These are phyloP conservation scores for Hemicordylus capensis DNA, from an alignment of 2,113 vertebrate genomes.

Conservation along the genomic window DNA sequence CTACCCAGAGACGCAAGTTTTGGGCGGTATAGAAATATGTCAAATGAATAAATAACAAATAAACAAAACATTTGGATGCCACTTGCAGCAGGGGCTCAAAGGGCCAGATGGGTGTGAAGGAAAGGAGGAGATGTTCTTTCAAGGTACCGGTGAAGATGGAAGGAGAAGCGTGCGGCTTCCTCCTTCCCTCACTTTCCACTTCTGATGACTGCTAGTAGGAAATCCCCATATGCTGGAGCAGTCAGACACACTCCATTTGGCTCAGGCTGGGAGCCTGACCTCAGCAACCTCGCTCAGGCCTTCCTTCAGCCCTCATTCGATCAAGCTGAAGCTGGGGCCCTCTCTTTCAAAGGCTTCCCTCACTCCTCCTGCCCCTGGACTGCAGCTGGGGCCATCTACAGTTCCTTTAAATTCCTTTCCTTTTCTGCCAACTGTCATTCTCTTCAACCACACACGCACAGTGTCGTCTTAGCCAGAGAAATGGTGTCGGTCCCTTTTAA, in stretches of 20 bases:
- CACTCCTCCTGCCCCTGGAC: background rate
- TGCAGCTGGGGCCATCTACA: background rate
- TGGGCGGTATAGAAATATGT: no score
- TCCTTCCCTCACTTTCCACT: no score
- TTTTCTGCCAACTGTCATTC: background rate
- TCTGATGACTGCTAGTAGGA: background rate
- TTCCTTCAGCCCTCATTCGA: background rate
- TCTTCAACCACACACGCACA: background rate
- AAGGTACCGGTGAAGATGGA: no score
- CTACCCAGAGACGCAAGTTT: no score
- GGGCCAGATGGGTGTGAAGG: no score
- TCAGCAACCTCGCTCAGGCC: background rate
- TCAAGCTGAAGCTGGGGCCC: background rate
- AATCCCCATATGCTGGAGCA: background rate
- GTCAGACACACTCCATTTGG: no score
- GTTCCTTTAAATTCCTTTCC: background rate
- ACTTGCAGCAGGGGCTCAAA: no score
- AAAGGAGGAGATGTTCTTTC: no score
- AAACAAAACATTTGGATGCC: no score
- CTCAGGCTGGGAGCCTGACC: background rate
- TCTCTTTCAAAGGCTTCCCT: background rate
- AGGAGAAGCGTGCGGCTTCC: no score
- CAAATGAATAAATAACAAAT: no score
- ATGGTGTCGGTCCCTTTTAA: background rate
- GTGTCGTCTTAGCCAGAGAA: background rate